Evolutionary conservation across 2,888 invertebrate species (phyloP), one percentile per base, ranked within the genome.

Genomic region (Cephus rjabovi): DNA sequence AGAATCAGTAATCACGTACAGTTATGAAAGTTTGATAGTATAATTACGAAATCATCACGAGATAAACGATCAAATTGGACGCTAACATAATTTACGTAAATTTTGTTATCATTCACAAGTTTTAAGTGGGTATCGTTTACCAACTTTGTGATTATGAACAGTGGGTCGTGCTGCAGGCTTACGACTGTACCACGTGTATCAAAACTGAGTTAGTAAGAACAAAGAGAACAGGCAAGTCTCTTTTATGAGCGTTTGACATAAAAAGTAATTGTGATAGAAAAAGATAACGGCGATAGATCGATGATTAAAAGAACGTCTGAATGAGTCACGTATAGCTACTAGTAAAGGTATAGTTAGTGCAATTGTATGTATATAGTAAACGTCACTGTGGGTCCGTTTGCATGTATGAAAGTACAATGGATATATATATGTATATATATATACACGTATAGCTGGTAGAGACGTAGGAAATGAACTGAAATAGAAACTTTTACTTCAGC

Each of bases 401-500:
- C 31, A 31, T 71, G 15, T 71, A 71, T 31, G 31, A 33, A 30
- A 15, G 31, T 71, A 71, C 56, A 56, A 56, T 71, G 15, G 4
- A 70, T 70, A 33, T 70, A 70, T 30, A 4, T 4, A 31, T 71
- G 30, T 30, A 4, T 4, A 31, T 71, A 70, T n/a, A 70, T 1
- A 30, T 0, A 71, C 71, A 31, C 34, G 11, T 71, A 31, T 34
- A n/a, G 12, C 31, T 15, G 31, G 33, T 31, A 71, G 15, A 71
- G 23, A 56, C 56, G 23, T 9, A 56, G 56, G 56, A 56, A 56
- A 68, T 69, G 75, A 75, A 75, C 70, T 33, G 76, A 70, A 23
- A 73, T 77, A 76, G 79, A 79, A 75, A 79, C 81, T 84, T 85
- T 84, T 82, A 83, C 84, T 73, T 56, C 75, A 40, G 74, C 77